Evolutionary conservation across 2,113 vertebrate species (phyloP).

Genomic region (human): GRCh38 chr2:32768501-32769000

Average conservation of each 20-base stretch:
- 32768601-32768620: neutral
- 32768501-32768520: neutral
- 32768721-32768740: neutral
- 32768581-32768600: neutral
- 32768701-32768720: neutral
- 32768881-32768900: neutral
- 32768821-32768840: neutral
- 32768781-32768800: neutral
- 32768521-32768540: neutral
- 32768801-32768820: neutral
- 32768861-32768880: neutral
- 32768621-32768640: neutral
- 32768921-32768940: neutral
- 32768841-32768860: neutral
- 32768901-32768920: neutral
- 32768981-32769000: neutral
- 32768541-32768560: neutral
- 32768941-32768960: neutral
- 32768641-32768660: neutral
- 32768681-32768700: constrained; percentile 23
- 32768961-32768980: neutral
- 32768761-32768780: neutral
- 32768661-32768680: neutral
- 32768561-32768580: neutral
- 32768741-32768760: neutral